A percentile compares a stretch with the other conserved stretches of the same genome.
phyloP scores from a whole-genome alignment of 2,888 invertebrate genomes.

The Chymomyza fuscimana region DNA sequence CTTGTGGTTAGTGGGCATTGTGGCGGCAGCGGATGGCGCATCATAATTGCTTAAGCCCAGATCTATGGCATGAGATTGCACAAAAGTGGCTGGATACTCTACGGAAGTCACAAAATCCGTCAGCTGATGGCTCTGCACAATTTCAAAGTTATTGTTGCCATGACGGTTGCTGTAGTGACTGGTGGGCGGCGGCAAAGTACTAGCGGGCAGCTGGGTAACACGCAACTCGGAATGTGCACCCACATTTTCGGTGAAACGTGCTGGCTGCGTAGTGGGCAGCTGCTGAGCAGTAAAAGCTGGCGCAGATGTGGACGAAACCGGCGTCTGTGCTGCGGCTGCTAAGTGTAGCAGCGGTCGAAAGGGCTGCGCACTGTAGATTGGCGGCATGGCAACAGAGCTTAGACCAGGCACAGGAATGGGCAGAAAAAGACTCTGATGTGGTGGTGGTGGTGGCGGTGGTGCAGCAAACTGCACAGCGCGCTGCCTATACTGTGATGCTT shows the following conservation, averaged over 20 bases:
- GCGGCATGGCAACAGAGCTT: constrained; percentile 83
- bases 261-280: constrained; percentile 57
- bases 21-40: constrained; percentile 79
- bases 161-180: not conserved
- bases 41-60: constrained; percentile 83
- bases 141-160: constrained; percentile 69
- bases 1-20: constrained; percentile 39
- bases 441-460: constrained; percentile 30
- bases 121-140: constrained; percentile 83
- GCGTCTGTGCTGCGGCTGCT: not conserved
- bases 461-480: constrained; percentile 48
- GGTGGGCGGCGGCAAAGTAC: constrained; percentile 29
- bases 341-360: constrained; percentile 75
- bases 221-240: constrained; percentile 74
- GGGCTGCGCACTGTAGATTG: constrained; percentile 83
- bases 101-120: constrained; percentile 86
- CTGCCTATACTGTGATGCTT: constrained; percentile 55
- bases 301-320: constrained; percentile 24
- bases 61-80: constrained; percentile 81
- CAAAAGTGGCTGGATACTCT: constrained; percentile 86
- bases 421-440: constrained; percentile 50
- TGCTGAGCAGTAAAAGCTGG: constrained; percentile 71
- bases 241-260: constrained; percentile 61
- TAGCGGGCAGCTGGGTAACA: constrained; percentile 41
- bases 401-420: constrained; percentile 85